A percentile compares a stretch with the other conserved stretches of the same genome.
Conservation (phyloP, 1,140 invertebrate genomes). For the Trichonephila clavipes region DNA sequence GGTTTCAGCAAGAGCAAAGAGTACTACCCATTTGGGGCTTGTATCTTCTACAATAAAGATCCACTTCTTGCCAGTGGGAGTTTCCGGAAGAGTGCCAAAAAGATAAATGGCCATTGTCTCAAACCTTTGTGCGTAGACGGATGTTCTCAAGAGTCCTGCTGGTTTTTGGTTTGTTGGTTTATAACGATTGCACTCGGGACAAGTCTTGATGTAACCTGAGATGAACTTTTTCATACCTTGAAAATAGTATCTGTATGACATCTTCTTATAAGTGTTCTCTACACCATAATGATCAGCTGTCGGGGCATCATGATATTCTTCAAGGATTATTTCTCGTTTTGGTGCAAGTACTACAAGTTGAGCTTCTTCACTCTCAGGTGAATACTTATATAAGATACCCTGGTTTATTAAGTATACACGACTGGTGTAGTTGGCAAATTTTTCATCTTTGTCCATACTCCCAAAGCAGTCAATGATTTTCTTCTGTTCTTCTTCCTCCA, state of each 20-base stretch:
- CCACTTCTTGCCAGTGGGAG: too few relatives aligned
- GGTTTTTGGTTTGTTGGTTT: not conserved
- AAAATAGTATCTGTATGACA: constrained; percentile 38
- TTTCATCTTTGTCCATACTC: not conserved
- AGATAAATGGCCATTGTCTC: too few relatives aligned
- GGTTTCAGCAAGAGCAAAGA: constrained; percentile 24
- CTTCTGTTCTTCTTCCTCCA: not conserved
- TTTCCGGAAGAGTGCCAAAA: too few relatives aligned
- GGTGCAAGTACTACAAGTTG: constrained; percentile 43
- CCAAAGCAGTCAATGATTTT: constrained; percentile 34
- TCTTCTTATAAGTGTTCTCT: too few relatives aligned
- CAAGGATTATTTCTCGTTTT: not conserved
- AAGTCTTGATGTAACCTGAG: not conserved
- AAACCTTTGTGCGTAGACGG: too few relatives aligned
- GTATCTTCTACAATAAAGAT: not conserved
- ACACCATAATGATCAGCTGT: constrained; percentile 38
- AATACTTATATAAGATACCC: constrained; percentile 13
- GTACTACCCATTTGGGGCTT: constrained; percentile 49
- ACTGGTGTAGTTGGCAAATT: not conserved
- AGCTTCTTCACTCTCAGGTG: constrained; percentile 1
- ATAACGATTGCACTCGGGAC: constrained; percentile 4
- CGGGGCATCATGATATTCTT: constrained; percentile 47
- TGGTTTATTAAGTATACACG: not conserved
- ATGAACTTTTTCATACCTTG: constrained; percentile 36
- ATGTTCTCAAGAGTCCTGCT: not conserved